Base-by-base conservation (phyloP, 2,797 vertebrate genomes). In the Coccyzus lansbergi region DNA sequence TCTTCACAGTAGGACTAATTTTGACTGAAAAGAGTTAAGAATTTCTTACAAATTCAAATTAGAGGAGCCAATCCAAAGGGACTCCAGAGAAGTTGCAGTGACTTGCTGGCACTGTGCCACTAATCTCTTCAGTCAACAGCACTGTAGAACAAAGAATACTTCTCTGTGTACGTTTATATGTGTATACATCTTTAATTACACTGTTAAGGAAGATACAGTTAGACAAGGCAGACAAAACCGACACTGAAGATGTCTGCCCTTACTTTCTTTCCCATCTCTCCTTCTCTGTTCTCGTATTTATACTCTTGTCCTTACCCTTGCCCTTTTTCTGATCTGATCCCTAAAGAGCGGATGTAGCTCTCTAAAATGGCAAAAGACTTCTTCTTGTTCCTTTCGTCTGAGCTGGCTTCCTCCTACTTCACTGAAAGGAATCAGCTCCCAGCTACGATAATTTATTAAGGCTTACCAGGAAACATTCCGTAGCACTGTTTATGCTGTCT, bases 391-490 rank as follows among this genome's bases (percentile, higher is more conserved):
- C 34, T 52, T 86, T 90, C 10, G 8, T 6, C 67, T 44, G 28
- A 74, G 68, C 44, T 60, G 22, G 2, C 76, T 93, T 93, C 63
- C 52, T 76, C 33, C 38, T 72, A 28, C 53, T 63, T 76, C 56
- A 29, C 38, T 20, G 19, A 74, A 36, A 77, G 40, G 63, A 91
- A 19, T 48, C 49, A n/a, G 38, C 33, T 89, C 78, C 53, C 29
- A 85, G 48, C 26, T 60, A 33, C 11, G 28, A 44, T 46, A 76
- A 72, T 79, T 62, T 58, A 77, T 83, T 77, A 91, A 92, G 85
- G 68, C 77, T 44, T 28, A 92, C 64, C 64, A 94, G 86, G 80
- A 94, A 92, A 69, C 64, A 77, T 56, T 95, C 78, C 78, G 86
- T 92, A 64, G 40, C 52, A 64, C 78, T 89, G 81, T 95, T 93